These are phyloP conservation scores for Dendrocincla tyrannina DNA, from an alignment of 2,797 vertebrate genomes.

Conservation along the genomic window DNA sequence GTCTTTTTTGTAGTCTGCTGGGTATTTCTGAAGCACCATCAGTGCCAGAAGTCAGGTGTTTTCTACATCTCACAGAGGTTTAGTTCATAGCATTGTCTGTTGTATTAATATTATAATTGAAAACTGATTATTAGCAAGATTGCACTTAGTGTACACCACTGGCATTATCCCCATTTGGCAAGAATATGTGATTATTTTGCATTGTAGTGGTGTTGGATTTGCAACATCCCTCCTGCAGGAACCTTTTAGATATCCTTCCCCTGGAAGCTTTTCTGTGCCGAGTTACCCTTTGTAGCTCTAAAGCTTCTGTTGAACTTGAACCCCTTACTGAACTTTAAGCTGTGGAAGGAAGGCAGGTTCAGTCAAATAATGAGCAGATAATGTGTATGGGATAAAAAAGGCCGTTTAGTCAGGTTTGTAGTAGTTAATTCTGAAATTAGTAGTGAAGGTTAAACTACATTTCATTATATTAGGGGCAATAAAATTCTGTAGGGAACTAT, in stretches of 20 bases:
- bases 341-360: not conserved
- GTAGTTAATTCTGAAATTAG: slow-evolving; percentile 51
- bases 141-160: not conserved
- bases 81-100: not conserved
- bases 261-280: not conserved
- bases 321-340: not conserved
- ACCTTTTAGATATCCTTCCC: not conserved
- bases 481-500: not conserved
- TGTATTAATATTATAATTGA: not conserved
- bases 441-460: slow-evolving; percentile 25
- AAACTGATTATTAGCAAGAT: not conserved
- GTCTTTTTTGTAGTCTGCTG: not conserved
- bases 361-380: not conserved
- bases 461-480: slow-evolving; percentile 19
- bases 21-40: not conserved
- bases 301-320: not conserved
- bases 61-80: not conserved
- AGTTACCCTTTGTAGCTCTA: not conserved
- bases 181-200: not conserved
- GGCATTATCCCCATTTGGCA: not conserved
- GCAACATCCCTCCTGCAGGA: not conserved
- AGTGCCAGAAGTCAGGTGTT: not conserved
- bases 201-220: not conserved
- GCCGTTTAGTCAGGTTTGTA: not conserved
- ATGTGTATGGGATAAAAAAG: slow-evolving; percentile 29